Percentiles rank a stretch among this genome's conserved stretches.
Evolutionary conservation across 2,797 vertebrate genomes (phyloP).

Genomic region (Eupleurogrammus muticus): DNA sequence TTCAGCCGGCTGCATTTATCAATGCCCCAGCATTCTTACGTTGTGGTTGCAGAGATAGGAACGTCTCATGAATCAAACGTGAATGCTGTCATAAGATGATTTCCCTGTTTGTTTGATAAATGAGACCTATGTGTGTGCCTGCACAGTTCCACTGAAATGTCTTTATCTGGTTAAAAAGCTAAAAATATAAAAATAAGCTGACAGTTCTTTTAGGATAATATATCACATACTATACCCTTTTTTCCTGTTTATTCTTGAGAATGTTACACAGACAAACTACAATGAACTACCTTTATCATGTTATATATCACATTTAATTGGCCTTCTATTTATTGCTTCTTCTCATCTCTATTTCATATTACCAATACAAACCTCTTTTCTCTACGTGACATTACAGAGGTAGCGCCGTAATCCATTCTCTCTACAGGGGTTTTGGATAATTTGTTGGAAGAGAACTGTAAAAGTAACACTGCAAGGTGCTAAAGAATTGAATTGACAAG

Average conservation of each 20-base stretch:
- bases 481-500: constrained; percentile 38
- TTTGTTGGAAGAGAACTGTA: constrained; percentile 36
- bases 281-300: constrained; percentile 13
- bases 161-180: constrained; percentile 36
- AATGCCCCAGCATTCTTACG: too few relatives aligned
- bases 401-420: constrained; percentile 45
- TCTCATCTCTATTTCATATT: constrained; percentile 19
- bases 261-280: constrained; percentile 21
- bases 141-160: constrained; percentile 6
- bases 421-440: constrained; percentile 36
- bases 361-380: constrained; percentile 22
- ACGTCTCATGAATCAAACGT: too few relatives aligned
- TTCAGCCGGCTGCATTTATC: too few relatives aligned
- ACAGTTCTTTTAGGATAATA: constrained; percentile 36
- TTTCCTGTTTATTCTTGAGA: constrained; percentile 25
- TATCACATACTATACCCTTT: constrained; percentile 24
- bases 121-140: neutral
- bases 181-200: constrained; percentile 37
- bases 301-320: constrained; percentile 21
- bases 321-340: constrained; percentile 21
- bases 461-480: constrained; percentile 18
- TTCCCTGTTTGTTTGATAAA: too few relatives aligned
- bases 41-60: too few relatives aligned
- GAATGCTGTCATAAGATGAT: too few relatives aligned
- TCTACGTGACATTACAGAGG: constrained; percentile 21